Base-by-base conservation (phyloP, 2,797 vertebrate species). In the Diplodus puntazzo region DNA sequence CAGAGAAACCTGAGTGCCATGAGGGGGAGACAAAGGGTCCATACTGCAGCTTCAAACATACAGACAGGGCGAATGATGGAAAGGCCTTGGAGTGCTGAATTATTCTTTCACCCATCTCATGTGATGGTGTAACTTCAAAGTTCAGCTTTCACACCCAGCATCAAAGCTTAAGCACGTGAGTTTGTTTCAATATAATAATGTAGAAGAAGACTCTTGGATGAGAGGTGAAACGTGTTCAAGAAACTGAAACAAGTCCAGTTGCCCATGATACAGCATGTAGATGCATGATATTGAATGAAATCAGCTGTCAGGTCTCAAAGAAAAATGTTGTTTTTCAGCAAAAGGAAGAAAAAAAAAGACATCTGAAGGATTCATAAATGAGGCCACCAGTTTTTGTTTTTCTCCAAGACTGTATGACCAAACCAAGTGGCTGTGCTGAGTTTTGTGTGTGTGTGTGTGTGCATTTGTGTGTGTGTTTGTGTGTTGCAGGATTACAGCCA, bases 401-500 rank as follows among this genome's bases (percentile, higher is more conserved):
- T 64, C 39, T 45, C 42, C 21, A n/a, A 1, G 0, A n/a, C 17
- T 48, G 21, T 4, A 13, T 74, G 25, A 21, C 20, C 10, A 73
- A 49, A 57, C 17, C 2, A 46, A 54, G 6, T 23, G 11, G 16
- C 9, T 54, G 20, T 6, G 1, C 57, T 52, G 18, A 58, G n/a
- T 48, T 54, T n/a, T 65, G 20, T 62, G 42, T 73, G 39, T 77
- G 0, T 63, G 5, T 55, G 0, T 63, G 5, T 55, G 27, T 82
- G 13, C 78, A 65, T 82, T 80, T 70, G 5, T 79, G 0, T 63
- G 5, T 55, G 27, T 25, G 25, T 63, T 3, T 55, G 27, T 82
- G 81, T 70, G 5, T 79, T 80, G 54, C 86, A 95, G 94, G 88
- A 92, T 42, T 93, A 88, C 88, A 92, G 87, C 63, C 87, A 86